Conservation (phyloP, 1,140 invertebrate genomes). For the Aphaenogaster ashmeadi region DNA sequence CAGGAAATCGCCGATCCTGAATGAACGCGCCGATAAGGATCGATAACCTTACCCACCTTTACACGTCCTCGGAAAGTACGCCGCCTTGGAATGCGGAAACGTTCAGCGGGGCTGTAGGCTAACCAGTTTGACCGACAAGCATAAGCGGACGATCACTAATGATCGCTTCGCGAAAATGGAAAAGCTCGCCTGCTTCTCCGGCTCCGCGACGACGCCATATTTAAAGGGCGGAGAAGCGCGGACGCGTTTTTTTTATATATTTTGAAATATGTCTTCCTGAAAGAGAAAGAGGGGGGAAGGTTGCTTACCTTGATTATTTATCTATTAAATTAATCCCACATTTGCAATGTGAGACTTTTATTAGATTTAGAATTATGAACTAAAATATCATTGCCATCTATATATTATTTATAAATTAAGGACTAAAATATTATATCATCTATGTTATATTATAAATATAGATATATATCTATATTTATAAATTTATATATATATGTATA, state of each 20-base stretch:
- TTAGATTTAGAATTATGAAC: no score
- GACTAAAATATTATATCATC: no score
- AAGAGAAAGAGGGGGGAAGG: not conserved
- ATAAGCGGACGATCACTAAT: not conserved
- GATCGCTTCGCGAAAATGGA: conserved; percentile 10
- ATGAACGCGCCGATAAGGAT: conserved; percentile 24
- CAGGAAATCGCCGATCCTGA: conserved; percentile 8
- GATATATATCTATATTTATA: no score
- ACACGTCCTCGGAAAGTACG: conserved; percentile 48
- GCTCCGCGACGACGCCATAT: not conserved
- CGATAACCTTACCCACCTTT: conserved; percentile 23
- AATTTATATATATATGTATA: no score
- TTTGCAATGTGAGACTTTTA: not conserved
- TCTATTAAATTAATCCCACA: no score
- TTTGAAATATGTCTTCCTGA: not conserved
- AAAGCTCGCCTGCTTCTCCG: not conserved
- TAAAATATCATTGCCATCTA: no score
- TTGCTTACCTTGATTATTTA: no score
- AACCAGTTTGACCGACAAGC: conserved; percentile 36
- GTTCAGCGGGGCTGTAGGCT: not conserved
- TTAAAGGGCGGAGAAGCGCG: not conserved
- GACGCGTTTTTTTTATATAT: not conserved
- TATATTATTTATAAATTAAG: no score
- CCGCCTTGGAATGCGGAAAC: conserved; percentile 33
- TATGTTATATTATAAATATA: no score